phyloP scores from a whole-genome alignment of 2,113 vertebrate species.

The Baryphthengus martii region DNA sequence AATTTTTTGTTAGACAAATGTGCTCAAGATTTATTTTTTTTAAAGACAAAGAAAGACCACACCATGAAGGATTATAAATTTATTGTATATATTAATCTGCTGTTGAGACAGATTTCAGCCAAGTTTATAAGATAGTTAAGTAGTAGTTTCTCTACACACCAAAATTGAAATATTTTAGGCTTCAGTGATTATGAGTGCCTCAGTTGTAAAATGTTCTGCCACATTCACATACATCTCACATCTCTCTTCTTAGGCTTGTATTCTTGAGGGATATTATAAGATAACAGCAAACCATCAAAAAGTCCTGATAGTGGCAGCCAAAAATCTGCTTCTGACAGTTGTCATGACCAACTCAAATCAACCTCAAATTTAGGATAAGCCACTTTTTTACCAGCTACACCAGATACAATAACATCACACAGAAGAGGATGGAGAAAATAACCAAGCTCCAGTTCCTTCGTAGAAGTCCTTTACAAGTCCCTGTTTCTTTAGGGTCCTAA shows the following conservation, averaged over 20 bases:
- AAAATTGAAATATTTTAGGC: slow-evolving; percentile 28
- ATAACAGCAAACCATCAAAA: neutral
- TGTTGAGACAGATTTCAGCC: slow-evolving; percentile 10
- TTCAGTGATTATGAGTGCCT: neutral
- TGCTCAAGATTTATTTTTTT: neutral
- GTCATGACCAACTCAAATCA: neutral
- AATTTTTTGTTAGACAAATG: slow-evolving; percentile 26
- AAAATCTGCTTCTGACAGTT: slow-evolving; percentile 13
- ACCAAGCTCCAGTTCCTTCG: neutral
- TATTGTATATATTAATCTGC: slow-evolving; percentile 56
- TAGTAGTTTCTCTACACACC: neutral
- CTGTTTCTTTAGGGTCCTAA: neutral
- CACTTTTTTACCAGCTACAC: neutral
- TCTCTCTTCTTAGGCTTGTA: neutral
- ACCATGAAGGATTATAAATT: slow-evolving; percentile 52
- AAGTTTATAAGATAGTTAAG: slow-evolving; percentile 7
- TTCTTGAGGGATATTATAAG: slow-evolving; percentile 1
- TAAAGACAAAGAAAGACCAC: neutral
- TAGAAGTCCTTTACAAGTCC: neutral
- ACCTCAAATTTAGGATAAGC: neutral
- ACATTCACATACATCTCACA: neutral
- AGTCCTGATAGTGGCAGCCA: neutral
- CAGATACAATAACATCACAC: neutral
- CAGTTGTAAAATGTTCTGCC: neutral
- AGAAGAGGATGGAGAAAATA: neutral